A percentile compares a stretch with the other conserved stretches of the same genome.
Conservation (phyloP, 2,888 invertebrate genomes). For the Papilio demoleus region DNA sequence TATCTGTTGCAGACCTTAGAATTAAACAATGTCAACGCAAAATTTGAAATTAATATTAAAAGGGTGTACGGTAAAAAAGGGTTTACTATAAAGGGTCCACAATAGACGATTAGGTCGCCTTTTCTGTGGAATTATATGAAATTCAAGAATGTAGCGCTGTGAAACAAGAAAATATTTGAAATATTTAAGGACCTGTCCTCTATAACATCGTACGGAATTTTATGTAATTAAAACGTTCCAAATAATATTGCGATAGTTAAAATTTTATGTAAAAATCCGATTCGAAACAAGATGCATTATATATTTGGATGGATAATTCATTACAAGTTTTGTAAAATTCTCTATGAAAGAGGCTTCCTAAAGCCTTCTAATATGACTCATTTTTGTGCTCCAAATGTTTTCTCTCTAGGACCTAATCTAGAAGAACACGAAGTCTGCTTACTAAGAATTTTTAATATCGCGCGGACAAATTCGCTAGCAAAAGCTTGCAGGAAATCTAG, state of each 20-base stretch:
- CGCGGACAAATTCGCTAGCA: too few relatives aligned
- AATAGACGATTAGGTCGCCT: constrained; percentile 1
- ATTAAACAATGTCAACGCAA: not conserved
- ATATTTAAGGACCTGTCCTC: constrained; percentile 5
- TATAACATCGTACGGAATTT: constrained; percentile 8
- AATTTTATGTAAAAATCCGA: too few relatives aligned
- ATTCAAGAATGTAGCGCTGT: constrained; percentile 19
- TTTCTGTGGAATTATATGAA: constrained; percentile 7
- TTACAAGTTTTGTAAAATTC: too few relatives aligned
- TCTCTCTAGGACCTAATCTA: too few relatives aligned
- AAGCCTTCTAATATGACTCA: too few relatives aligned
- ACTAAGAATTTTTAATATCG: too few relatives aligned
- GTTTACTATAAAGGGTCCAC: not conserved
- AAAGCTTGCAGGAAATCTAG: too few relatives aligned
- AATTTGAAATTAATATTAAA: constrained; percentile 4
- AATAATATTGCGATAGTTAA: not conserved
- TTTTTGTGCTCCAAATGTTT: too few relatives aligned
- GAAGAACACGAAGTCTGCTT: too few relatives aligned
- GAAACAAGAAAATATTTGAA: constrained; percentile 11
- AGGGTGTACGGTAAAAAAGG: not conserved
- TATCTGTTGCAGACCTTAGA: not conserved
- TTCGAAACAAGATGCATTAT: too few relatives aligned
- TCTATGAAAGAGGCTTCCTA: too few relatives aligned
- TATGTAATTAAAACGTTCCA: not conserved
- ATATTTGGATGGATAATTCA: too few relatives aligned